Base-by-base conservation (phyloP, 1,140 invertebrate genomes). In the Ceratosolen fusciceps region DNA sequence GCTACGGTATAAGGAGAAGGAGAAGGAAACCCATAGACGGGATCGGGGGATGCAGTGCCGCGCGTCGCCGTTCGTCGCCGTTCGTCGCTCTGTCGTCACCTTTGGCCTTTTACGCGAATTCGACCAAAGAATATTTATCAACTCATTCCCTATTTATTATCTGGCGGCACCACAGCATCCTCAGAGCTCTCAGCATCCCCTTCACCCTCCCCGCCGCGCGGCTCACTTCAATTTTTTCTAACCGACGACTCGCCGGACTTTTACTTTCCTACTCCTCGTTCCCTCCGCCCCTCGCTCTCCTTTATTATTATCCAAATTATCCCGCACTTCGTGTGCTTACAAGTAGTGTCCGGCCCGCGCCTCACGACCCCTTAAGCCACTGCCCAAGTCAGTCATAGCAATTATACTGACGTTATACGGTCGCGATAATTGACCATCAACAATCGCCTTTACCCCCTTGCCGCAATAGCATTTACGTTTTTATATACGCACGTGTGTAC, bases 221-320 rank as follows among this genome's bases (percentile, higher is more conserved):
- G 43, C 54, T 65, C 52, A 65, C n/a, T n/a, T n/a, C 68, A 70
- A 75, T 80, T 65, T 80, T 80, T 73, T 77, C 74, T 68, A 76
- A 76, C 67, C 68, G 52, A 68, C 67, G 68, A 31, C 62, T 65
- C 62, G 24, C 49, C 19, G 2, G 58, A 60, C 24, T 52, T 71
- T 54, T 71, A 5, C 47, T n/a, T 52, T 47, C 16, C 49, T 60
- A 8, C 14, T 24, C 21, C 58, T 5, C 52, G 14, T 19, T 24
- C 21, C 52, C 16, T 19, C 58, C 58, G 21, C 21, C 14, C 14
- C 21, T 24, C 14, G 4, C 21, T 54, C 52, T 16, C 14, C 52
- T 54, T 54, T 16, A 4, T 54, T 71, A 29, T 71, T 52, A 52
- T 43, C 39, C 47, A 60, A n/a, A n/a, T n/a, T n/a, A n/a, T n/a